Percentiles rank a stretch among this genome's conserved stretches.
These are phyloP conservation scores for Sebastes fasciatus DNA, from an alignment of 2,113 vertebrate genomes.

Conservation along the genomic window DNA sequence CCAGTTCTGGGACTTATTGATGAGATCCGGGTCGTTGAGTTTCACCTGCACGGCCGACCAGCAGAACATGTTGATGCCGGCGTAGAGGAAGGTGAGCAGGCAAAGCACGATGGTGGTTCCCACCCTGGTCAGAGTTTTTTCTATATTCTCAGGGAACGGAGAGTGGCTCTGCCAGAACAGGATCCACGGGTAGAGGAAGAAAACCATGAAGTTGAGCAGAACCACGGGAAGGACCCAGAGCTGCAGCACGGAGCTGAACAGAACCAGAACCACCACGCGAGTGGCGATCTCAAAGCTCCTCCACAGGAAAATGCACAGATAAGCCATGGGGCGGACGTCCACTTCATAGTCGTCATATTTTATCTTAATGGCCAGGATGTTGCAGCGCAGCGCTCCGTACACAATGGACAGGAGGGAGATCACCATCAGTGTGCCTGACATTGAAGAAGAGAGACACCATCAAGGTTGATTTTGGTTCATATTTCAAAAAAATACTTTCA, in stretches of 20 bases:
- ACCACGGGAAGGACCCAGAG: constrained; percentile 91
- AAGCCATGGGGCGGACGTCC: constrained; percentile 90
- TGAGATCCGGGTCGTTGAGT: constrained; percentile 92
- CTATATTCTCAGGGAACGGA: constrained; percentile 95
- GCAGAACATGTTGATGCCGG: constrained; percentile 99
- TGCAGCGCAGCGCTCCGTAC: constrained; percentile 96
- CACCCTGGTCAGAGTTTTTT: constrained; percentile 92
- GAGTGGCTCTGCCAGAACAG: constrained; percentile 94
- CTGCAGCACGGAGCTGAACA: constrained; percentile 94
- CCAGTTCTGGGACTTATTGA: constrained; percentile 96
- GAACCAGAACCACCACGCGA: constrained; percentile 91
- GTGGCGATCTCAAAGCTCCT: constrained; percentile 96
- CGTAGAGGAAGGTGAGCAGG: constrained; percentile 95
- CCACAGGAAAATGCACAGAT: constrained; percentile 96
- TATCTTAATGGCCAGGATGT: constrained; percentile 98
- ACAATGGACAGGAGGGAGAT: constrained; percentile 96
- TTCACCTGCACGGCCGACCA: constrained; percentile 97
- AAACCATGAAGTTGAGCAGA: constrained; percentile 89
- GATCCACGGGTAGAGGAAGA: constrained; percentile 94
- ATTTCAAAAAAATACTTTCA: neutral
- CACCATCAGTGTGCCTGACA: constrained; percentile 91
- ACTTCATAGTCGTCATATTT: constrained; percentile 96
- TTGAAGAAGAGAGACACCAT: constrained; percentile 16
- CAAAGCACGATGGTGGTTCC: constrained; percentile 94
- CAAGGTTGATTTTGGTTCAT: neutral